Percentiles rank a stretch among this genome's conserved stretches.
Evolutionary conservation across 2,797 vertebrate species (phyloP).

Genomic region (Sardinella longiceps): DNA sequence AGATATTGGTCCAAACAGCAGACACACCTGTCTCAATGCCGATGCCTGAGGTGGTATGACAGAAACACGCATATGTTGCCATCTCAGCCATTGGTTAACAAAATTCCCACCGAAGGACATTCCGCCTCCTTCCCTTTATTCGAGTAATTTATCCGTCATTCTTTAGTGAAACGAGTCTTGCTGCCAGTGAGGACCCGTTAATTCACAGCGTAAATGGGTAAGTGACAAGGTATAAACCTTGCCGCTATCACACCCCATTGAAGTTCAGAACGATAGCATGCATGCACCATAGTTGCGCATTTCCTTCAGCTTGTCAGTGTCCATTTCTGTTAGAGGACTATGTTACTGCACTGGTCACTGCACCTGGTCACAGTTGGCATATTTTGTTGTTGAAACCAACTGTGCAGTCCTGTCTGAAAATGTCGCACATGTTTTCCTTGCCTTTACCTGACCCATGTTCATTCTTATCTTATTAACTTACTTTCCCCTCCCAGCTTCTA

Average conservation of each 20-base stretch:
- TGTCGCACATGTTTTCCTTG: neutral
- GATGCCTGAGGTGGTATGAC: conserved; percentile 53
- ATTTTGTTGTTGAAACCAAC: neutral
- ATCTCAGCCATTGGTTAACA: conserved; percentile 68
- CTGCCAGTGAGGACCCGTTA: conserved; percentile 31
- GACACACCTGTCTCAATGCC: conserved; percentile 61
- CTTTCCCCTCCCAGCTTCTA: conserved; percentile 43
- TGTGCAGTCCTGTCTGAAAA: neutral
- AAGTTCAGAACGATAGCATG: neutral
- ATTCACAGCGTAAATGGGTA: conserved; percentile 29
- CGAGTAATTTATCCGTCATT: conserved; percentile 37
- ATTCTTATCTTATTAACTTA: conserved; percentile 55
- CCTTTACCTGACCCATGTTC: conserved; percentile 33
- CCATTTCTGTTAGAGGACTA: neutral
- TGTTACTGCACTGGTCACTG: neutral
- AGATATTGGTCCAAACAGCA: neutral
- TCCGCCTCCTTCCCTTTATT: neutral
- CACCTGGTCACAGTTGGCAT: neutral
- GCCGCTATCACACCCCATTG: conserved; percentile 4
- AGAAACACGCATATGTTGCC: conserved; percentile 68
- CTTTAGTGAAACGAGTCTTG: conserved; percentile 43
- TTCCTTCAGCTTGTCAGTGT: neutral
- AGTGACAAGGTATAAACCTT: conserved; percentile 29
- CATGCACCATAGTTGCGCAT: neutral
- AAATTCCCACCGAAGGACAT: conserved; percentile 72